Evolutionary conservation across 2,113 vertebrate species (phyloP).

Genomic region (Nipponia nippon): DNA sequence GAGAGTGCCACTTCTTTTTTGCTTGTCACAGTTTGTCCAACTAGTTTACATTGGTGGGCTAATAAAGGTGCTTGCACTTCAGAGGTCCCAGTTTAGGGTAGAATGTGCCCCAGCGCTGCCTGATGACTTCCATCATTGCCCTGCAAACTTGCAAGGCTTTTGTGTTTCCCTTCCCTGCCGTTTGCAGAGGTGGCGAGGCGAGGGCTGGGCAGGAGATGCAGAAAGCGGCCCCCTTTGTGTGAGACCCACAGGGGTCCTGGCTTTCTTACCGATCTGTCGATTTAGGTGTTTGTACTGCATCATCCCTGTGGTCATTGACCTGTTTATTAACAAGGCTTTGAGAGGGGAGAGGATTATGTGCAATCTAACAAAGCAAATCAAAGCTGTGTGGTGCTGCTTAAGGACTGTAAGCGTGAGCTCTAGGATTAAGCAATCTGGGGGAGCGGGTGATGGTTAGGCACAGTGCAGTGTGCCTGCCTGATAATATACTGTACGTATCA

Average conservation of each 20-base stretch:
- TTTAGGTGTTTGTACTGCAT: not conserved
- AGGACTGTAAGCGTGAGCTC: not conserved
- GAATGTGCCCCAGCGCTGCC: not conserved
- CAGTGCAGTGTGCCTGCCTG: not conserved
- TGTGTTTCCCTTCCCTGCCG: not conserved
- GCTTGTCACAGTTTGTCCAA: not conserved
- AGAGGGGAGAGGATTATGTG: not conserved
- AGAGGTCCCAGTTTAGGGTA: not conserved
- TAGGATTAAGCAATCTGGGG: not conserved
- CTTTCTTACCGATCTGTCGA: not conserved
- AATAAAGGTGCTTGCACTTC: not conserved
- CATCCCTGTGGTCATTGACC: not conserved
- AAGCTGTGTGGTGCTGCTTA: not conserved
- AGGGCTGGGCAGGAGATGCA: not conserved
- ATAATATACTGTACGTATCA: not conserved
- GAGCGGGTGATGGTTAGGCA: rapidly evolving
- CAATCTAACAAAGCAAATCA: not conserved
- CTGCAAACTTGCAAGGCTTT: not conserved
- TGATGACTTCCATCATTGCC: rapidly evolving
- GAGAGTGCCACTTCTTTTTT: not conserved
- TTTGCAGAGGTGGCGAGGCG: not conserved
- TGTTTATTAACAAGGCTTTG: not conserved
- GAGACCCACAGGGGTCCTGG: not conserved
- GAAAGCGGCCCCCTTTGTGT: not conserved
- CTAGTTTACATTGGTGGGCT: not conserved